Conservation (phyloP, 2,797 vertebrate species). For the Tolypeutes matacus region DNA sequence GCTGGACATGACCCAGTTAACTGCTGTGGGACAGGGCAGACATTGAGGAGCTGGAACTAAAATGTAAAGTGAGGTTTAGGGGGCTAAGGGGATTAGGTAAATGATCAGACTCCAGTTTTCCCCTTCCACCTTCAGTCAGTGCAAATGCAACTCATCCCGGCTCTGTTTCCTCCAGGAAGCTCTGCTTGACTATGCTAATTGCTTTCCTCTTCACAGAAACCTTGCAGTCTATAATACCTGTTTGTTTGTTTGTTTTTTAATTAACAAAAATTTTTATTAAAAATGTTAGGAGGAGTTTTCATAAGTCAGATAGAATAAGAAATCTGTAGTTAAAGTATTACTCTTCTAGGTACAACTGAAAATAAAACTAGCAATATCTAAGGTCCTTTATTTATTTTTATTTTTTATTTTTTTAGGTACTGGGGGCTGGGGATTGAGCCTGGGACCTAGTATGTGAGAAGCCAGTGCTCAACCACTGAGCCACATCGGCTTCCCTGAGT, state of each 20-base stretch:
- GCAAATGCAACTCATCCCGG: not conserved
- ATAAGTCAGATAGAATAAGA: constrained; percentile 12
- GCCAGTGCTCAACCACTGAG: no score
- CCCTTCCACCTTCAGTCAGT: not conserved
- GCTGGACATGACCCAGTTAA: not conserved
- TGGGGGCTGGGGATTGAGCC: no score
- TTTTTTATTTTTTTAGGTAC: no score
- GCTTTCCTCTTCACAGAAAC: not conserved
- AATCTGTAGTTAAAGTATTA: not conserved
- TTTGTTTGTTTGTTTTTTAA: not conserved
- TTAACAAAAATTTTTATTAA: not conserved
- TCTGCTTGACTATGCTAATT: not conserved
- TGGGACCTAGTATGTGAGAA: no score
- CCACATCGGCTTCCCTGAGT: no score
- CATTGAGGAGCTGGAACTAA: not conserved
- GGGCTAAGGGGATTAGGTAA: not conserved
- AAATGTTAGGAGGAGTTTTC: not conserved
- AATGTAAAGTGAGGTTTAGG: constrained; percentile 17
- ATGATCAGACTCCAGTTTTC: not conserved
- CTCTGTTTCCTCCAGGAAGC: not conserved
- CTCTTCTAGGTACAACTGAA: not conserved
- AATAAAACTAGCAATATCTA: not conserved
- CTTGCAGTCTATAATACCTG: not conserved
- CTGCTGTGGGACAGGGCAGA: not conserved
- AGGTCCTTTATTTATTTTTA: accelerated